Base-by-base conservation (phyloP, 2,888 invertebrate genomes). In the Andricus quercusramuli region DNA sequence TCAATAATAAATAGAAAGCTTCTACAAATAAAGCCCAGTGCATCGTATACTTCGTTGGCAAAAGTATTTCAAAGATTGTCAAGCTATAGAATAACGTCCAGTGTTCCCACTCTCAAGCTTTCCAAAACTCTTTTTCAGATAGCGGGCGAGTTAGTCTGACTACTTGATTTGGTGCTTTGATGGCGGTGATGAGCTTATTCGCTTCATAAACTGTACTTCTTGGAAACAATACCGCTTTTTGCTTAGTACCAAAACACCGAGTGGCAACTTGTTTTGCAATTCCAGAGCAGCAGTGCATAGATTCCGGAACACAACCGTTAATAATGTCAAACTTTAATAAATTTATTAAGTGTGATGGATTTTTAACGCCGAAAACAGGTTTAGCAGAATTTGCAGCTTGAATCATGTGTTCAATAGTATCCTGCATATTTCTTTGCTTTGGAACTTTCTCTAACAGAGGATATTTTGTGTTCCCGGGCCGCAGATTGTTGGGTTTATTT, bases 261-360 rank as follows among this genome's bases (percentile, higher is more conserved):
- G 20, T 51, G 5, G 51, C 20, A 68, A 83, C 65, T 47, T 81
- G 79, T 78, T 56, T 65, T 9, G 65, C 76, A 41, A 80, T 77
- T 2, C 80, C 81, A 32, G 80, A 29, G 4, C 13, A 17, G 22
- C 51, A 51, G 51, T 81, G 81, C 78, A 81, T 79, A 5, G 59
- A 67, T 67, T 84, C 82, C 2, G 79, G 81, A 1, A 79, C 79
- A 66, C 78, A 83, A 37, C 80, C 79, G 11, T 51, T 13, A 13
- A 83, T 80, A 2, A 82, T 79, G 29, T 82, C 77, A 76, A 81
- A 83, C 8, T 67, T 11, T 2, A 32, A 20, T 66, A 84, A 68
- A 64, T 78, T 77, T 59, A 82, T 41, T 5, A 83, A 32, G 17
- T 59, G 25, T 3, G 44, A 44, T 44, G 44, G 4, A 44, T 44